Base-by-base conservation (phyloP, 2,888 invertebrate species). In the Elysia crispata region DNA sequence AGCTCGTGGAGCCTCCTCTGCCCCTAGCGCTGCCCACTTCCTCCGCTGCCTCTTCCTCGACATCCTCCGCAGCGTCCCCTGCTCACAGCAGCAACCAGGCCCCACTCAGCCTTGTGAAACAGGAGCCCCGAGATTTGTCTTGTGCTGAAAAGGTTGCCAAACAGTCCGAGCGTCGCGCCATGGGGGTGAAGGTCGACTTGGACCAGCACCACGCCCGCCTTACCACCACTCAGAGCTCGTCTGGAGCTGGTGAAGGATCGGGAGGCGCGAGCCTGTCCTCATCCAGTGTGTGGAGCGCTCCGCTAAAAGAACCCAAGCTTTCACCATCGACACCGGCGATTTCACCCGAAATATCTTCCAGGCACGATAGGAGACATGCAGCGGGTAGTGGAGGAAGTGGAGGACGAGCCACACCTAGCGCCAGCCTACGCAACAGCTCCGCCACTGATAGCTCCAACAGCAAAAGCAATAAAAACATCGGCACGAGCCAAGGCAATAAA, bases 31-130 rank as follows among this genome's bases (percentile, higher is more conserved):
- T 41, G 41, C 41, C 41, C 41, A 41, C 41, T 3, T 41, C 41
- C 41, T 41, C 41, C 3, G 3, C 41, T 11, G 41, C 41, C 11
- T 18, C 67, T 18, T 66, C 13, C 25, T 66, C 67, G 8, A 23
- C 60, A 20, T 60, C 60, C 60, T 60, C 60, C 23, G 5, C 62
- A 1, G 25, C 62, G 18, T 31, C 66, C 33, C 30, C 70, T 25
- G n/a, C 60, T 25, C 76, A 75, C 31, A 25, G 72, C 28, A 15
- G 57, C 57, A 11, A 6, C 11, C 41, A 41, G 41, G 23, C 80
- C 3, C 72, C 80, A 20, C 64, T 80, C 18, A 73, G 80, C 13
- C 72, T 80, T 1, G 80, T 80, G 64, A 80, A 80, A 25, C 80
- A 80, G 28, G 80, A 80, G 30, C 80, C 80, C 18, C 76, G 76